Conservation (phyloP, 2,113 vertebrate genomes). For the Salvelinus alpinus region DNA sequence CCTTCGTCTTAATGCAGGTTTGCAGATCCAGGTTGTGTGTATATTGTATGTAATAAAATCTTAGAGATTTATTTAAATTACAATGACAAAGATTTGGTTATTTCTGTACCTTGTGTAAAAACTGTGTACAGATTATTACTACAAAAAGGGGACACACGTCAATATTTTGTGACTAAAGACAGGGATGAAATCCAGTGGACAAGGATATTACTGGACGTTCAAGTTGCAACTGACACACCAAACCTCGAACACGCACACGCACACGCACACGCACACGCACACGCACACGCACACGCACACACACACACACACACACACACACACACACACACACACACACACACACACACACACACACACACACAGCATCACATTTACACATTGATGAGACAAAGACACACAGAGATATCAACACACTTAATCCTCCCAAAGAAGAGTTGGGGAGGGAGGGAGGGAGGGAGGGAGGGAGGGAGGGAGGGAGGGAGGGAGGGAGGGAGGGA, state of each 20-base stretch:
- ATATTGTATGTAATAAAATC: conserved; percentile 67
- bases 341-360: no score
- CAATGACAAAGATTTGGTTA: conserved; percentile 16
- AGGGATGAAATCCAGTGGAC: conserved; percentile 28
- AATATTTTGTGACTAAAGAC: conserved; percentile 45
- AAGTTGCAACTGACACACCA: conserved; percentile 45
- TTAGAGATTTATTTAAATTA: conserved; percentile 64
- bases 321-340: neutral
- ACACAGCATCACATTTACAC: conserved; percentile 2
- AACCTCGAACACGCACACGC: neutral
- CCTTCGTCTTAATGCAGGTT: conserved; percentile 44
- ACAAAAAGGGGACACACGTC: conserved; percentile 47
- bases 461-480: conserved; percentile 34
- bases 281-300: no score
- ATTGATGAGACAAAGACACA: conserved; percentile 56
- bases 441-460: conserved; percentile 40
- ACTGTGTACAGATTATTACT: conserved; percentile 50
- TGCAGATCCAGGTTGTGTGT: conserved; percentile 51
- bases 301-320: no score
- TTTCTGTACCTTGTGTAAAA: conserved; percentile 32
- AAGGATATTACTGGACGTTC: conserved; percentile 47
- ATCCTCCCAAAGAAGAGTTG: conserved; percentile 72
- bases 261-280: no score
- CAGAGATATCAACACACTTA: conserved; percentile 60
- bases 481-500: conserved; percentile 27